phyloP scores from a whole-genome alignment of 2,888 invertebrate genomes.

The Cyrtodaria siliqua region DNA sequence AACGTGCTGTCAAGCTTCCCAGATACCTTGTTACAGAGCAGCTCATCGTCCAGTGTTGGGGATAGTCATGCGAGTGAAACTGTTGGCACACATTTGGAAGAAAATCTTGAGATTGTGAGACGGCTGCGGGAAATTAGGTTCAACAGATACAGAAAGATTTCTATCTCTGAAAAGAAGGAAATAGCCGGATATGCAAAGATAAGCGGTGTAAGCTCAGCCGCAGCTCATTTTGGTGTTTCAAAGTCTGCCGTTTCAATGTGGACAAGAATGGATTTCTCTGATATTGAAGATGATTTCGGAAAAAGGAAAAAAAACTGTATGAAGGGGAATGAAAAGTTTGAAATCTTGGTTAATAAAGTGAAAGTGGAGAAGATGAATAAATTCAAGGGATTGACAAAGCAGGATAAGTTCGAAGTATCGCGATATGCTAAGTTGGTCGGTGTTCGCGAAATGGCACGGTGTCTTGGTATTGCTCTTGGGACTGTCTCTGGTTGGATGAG shows the following conservation, averaged over 20 bases:
- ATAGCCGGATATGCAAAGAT: slow-evolving; percentile 51
- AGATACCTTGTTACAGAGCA: neutral
- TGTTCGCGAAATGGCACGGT: slow-evolving; percentile 58
- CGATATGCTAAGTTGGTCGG: slow-evolving; percentile 59
- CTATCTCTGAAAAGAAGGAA: slow-evolving; percentile 49
- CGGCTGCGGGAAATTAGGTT: slow-evolving; percentile 51
- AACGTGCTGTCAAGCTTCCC: neutral
- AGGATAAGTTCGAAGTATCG: slow-evolving; percentile 58
- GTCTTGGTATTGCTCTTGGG: slow-evolving; percentile 55
- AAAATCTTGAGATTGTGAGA: slow-evolving; percentile 49
- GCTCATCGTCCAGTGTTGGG: neutral
- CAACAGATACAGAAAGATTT: slow-evolving; percentile 54
- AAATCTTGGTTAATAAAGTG: slow-evolving; percentile 39
- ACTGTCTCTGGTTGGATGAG: slow-evolving; percentile 65
- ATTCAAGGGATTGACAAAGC: slow-evolving; percentile 45
- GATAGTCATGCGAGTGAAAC: neutral
- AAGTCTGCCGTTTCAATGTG: slow-evolving; percentile 64
- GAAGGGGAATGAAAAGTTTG: slow-evolving; percentile 59
- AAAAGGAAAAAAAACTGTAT: slow-evolving; percentile 50
- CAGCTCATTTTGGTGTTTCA: slow-evolving; percentile 50
- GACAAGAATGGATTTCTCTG: slow-evolving; percentile 52
- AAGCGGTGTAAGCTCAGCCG: slow-evolving; percentile 53
- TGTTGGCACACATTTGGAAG: slow-evolving; percentile 1
- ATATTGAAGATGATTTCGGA: slow-evolving; percentile 29
- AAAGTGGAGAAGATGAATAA: slow-evolving; percentile 40